A percentile compares a stretch with the other conserved stretches of the same genome.
Evolutionary conservation across 1,140 invertebrate species (phyloP).

Genomic region (Drosophila asahinai): DNA sequence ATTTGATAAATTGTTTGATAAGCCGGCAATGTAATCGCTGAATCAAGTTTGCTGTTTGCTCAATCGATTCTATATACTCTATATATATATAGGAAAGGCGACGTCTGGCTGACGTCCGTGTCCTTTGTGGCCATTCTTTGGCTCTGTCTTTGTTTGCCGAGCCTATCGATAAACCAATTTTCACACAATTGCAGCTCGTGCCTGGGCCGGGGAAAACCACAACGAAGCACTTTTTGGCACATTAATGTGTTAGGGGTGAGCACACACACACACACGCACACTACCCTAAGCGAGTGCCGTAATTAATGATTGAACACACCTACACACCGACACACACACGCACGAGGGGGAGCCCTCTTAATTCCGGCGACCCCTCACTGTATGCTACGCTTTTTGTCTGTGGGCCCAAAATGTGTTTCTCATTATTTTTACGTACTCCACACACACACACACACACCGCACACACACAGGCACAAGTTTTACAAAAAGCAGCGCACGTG

Average conservation of each 20-base stretch:
- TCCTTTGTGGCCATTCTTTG: constrained; percentile 42
- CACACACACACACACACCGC: constrained; percentile 14
- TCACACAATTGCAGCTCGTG: constrained; percentile 60
- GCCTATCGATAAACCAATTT: constrained; percentile 76
- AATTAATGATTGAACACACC: constrained; percentile 73
- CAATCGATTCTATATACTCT: constrained; percentile 15
- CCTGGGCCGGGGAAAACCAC: constrained; percentile 53
- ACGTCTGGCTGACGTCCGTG: constrained; percentile 7
- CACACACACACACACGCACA: constrained; percentile 13
- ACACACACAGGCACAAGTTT: constrained; percentile 4
- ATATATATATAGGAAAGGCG: constrained; percentile 15
- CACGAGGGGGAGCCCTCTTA: constrained; percentile 15
- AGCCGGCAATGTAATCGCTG: constrained; percentile 15
- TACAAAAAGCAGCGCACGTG: constrained; percentile 47
- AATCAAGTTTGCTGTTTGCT: constrained; percentile 19
- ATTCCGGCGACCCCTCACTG: constrained; percentile 41
- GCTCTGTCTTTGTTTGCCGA: constrained; percentile 40
- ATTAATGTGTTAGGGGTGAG: constrained; percentile 64
- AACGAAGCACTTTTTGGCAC: constrained; percentile 79
- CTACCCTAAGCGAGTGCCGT: constrained; percentile 25
- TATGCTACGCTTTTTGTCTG: constrained; percentile 71
- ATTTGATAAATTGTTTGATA: constrained; percentile 45
- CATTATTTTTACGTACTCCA: constrained; percentile 73
- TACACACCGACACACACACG: constrained; percentile 20
- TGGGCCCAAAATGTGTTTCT: constrained; percentile 75